Percentiles rank a stretch among this genome's conserved stretches.
Conservation (phyloP, 2,888 invertebrate genomes). For the Pinctada fucata region DNA sequence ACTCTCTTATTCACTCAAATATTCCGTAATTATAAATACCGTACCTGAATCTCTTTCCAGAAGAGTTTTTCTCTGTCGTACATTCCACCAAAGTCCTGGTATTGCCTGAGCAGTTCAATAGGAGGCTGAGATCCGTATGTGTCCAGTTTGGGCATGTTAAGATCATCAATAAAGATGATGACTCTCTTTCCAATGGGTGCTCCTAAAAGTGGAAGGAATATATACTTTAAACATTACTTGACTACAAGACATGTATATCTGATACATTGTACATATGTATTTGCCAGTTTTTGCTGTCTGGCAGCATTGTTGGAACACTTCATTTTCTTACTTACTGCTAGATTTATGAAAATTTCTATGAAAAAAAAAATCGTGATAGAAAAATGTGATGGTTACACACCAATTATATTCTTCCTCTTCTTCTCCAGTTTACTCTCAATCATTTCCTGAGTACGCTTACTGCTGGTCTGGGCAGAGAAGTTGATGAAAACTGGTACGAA, state of each 20-base stretch:
- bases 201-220: conserved; percentile 77
- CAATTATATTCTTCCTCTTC: conserved; percentile 85
- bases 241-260: too few species aligned
- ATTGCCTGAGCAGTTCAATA: conserved; percentile 82
- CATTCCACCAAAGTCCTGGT: conserved; percentile 87
- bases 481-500: conserved; percentile 89
- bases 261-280: too few species aligned
- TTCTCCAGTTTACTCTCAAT: conserved; percentile 91
- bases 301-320: too few species aligned
- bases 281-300: too few species aligned
- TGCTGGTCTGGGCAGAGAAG: conserved; percentile 94
- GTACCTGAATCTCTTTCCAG: conserved; percentile 89
- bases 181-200: conserved; percentile 90
- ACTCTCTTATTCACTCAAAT: too few species aligned
- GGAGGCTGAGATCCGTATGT: conserved; percentile 78
- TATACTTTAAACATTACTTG: too few species aligned
- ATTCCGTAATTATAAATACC: too few species aligned
- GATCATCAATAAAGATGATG: conserved; percentile 92
- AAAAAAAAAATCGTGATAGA: too few species aligned
- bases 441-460: conserved; percentile 88
- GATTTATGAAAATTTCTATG: too few species aligned
- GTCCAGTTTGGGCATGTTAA: conserved; percentile 88
- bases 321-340: too few species aligned
- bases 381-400: conserved; percentile 38
- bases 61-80: conserved; percentile 92